Base-by-base conservation (phyloP, 2,113 vertebrate genomes). In the Polypterus bichir region DNA sequence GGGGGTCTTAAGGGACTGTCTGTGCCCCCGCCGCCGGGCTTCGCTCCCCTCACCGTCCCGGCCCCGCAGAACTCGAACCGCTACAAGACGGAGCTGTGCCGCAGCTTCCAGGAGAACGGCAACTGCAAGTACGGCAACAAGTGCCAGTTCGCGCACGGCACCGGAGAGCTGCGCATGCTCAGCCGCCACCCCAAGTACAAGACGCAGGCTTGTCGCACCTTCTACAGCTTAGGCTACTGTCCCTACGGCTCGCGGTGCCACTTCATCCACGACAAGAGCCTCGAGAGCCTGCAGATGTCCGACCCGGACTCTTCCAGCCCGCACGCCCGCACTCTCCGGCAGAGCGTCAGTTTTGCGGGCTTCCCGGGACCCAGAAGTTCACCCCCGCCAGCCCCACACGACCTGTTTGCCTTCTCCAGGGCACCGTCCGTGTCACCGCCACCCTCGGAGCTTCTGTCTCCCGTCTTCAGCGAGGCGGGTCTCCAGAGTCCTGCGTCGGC, bases 121-220 rank as follows among this genome's bases (percentile, higher is more conserved):
- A 80, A 69, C 67, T 88, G 86, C 75, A 88, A 87, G 65, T 88
- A 88, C 46, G 85, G 86, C 48, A 82, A 57, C 62, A 88, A 90
- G 46, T 92, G 91, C 61, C 88, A 92, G 73, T 93, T 92, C 78
- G 92, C 92, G 55, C 92, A 94, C 4, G 92, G 92, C 0, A 75
- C 82, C 47, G 69, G 66, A 0, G 92, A 94, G 73, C 76, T 93
- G 66, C 84, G 92, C 45, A 83, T 87, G 54, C 77, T 90, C 47
- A 83, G 73, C 74, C 87, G 92, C 51, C 92, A 94, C 70, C 92
- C 92, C 49, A 94, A 94, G 63, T 94, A 94, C 81, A 94, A 94
- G 74, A 94, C 92, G 0, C 91, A 93, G 77, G 81, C 84, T 54
- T 94, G 92, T 75, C 91, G 88, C 82, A 94, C 91, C 69, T 93